Conservation (phyloP, 2,797 vertebrate species). For the Rhodeus uyekii region DNA sequence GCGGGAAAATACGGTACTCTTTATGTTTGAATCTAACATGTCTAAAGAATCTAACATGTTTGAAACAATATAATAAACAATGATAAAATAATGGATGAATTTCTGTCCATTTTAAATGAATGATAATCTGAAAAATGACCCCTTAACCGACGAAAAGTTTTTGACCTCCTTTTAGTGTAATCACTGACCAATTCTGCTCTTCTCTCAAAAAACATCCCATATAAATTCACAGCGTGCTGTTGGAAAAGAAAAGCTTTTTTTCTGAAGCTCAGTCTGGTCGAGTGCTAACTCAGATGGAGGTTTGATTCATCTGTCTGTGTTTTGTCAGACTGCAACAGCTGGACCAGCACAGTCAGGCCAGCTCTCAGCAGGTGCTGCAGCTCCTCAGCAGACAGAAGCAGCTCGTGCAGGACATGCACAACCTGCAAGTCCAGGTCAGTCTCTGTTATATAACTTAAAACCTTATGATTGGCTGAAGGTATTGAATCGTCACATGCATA, state of each 20-base stretch:
- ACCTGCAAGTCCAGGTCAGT: slow-evolving; percentile 65
- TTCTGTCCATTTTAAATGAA: not conserved
- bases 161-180: not conserved
- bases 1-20: no score
- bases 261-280: not conserved
- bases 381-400: slow-evolving; percentile 90
- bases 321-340: slow-evolving; percentile 87
- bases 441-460: not conserved
- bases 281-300: not conserved
- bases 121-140: not conserved
- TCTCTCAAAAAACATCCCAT: not conserved
- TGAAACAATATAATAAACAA: not conserved
- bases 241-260: not conserved
- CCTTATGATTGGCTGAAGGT: no score
- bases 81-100: no score
- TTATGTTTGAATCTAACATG: no score
- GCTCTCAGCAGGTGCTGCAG: slow-evolving; percentile 91
- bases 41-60: no score
- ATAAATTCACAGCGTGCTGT: not conserved
- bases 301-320: slow-evolving; percentile 39
- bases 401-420: slow-evolving; percentile 84
- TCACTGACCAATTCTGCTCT: not conserved
- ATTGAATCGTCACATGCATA: no score
- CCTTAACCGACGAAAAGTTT: not conserved
- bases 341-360: slow-evolving; percentile 89